These are phyloP conservation scores for Cataglyphis rosenhaueri DNA, from an alignment of 2,888 invertebrate genomes.

Conservation along the genomic window DNA sequence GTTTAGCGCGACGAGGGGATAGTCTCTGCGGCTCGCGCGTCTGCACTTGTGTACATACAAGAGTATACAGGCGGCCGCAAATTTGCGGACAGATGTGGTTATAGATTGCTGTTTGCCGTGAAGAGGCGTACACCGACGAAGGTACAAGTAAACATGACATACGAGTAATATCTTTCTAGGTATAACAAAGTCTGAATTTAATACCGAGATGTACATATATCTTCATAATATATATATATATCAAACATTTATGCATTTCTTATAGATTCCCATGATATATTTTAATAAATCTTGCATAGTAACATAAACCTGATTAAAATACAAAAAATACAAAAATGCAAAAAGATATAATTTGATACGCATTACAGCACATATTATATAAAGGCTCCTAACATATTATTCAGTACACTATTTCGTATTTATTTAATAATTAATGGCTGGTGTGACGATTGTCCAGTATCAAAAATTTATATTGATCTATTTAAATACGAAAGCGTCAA, in stretches of 20 bases:
- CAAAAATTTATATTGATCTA: constrained; percentile 1
- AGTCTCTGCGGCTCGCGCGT: constrained; percentile 25
- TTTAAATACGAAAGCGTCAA: not conserved
- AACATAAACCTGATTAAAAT: not conserved
- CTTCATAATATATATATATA: not conserved
- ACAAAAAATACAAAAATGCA: not conserved
- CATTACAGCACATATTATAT: not conserved
- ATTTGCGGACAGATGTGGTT: constrained; percentile 49
- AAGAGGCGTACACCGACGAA: constrained; percentile 41
- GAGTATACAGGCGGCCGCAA: constrained; percentile 38
- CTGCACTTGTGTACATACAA: constrained; percentile 27
- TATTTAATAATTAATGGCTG: constrained; percentile 6
- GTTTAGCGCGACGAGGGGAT: constrained; percentile 45
- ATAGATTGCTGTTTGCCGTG: constrained; percentile 48
- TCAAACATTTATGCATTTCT: not conserved
- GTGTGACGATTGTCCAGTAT: not conserved
- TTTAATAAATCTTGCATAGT: constrained; percentile 8
- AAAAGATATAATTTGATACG: not conserved
- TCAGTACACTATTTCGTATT: not conserved
- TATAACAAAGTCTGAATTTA: constrained; percentile 27
- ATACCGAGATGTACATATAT: not conserved
- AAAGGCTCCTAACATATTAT: not conserved
- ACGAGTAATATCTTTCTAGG: constrained; percentile 43
- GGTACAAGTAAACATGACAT: constrained; percentile 42
- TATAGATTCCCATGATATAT: not conserved